These are phyloP conservation scores for Oxyruncus cristatus DNA, from an alignment of 2,113 vertebrate genomes.

Conservation along the genomic window DNA sequence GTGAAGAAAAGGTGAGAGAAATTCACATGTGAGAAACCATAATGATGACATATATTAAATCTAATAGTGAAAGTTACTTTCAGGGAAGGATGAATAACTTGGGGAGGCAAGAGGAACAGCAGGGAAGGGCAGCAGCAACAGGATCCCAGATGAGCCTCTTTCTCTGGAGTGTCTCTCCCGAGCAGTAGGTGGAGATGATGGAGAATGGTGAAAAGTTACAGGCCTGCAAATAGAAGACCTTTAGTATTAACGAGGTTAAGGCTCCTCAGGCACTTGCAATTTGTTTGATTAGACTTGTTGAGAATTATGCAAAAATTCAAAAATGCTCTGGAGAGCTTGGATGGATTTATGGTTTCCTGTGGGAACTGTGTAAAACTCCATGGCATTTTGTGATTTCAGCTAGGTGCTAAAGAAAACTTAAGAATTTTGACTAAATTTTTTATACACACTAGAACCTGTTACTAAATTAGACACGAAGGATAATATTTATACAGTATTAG, in stretches of 20 bases:
- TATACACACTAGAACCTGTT: background rate
- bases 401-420: background rate
- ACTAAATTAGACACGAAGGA: background rate
- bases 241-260: background rate
- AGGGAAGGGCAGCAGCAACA: background rate
- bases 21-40: background rate
- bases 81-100: background rate
- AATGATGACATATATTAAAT: background rate
- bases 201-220: background rate
- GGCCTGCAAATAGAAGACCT: background rate
- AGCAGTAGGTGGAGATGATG: background rate
- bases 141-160: background rate
- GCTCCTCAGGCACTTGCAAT: background rate
- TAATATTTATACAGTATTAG: background rate
- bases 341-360: background rate
- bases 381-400: background rate
- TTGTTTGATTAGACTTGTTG: background rate
- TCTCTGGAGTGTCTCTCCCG: background rate
- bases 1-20: background rate
- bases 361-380: background rate
- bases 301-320: background rate
- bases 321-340: background rate
- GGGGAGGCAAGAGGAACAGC: background rate
- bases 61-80: background rate
- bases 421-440: background rate